phyloP scores from a whole-genome alignment of 2,888 invertebrate genomes.

The Hoplodrina ambigua region DNA sequence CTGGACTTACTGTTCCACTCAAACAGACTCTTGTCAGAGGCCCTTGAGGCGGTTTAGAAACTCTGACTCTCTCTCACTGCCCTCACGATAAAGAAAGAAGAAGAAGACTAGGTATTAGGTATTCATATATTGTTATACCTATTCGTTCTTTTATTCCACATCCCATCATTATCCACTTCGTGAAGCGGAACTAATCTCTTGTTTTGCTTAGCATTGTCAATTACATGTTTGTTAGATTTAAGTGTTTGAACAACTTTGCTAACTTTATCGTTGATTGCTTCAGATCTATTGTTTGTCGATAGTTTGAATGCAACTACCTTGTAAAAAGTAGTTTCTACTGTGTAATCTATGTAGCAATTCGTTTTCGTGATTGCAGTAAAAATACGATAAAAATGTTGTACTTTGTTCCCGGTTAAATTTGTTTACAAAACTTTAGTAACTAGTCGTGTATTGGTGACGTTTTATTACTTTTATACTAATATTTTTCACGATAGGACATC shows the following conservation, averaged over 20 bases:
- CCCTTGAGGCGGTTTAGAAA: too few species aligned
- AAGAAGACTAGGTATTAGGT: neutral
- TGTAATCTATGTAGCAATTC: constrained; percentile 16
- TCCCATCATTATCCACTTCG: constrained; percentile 24
- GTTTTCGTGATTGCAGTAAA: constrained; percentile 30
- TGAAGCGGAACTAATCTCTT: constrained; percentile 36
- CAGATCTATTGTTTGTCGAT: constrained; percentile 28
- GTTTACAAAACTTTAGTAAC: neutral
- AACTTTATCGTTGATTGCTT: constrained; percentile 21
- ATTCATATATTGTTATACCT: neutral
- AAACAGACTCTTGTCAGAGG: too few species aligned
- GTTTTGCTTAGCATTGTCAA: constrained; percentile 21
- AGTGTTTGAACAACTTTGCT: constrained; percentile 30
- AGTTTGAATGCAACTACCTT: constrained; percentile 17
- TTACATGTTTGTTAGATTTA: constrained; percentile 23
- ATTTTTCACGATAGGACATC: neutral
- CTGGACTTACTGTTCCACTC: too few species aligned
- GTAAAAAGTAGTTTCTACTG: constrained; percentile 14
- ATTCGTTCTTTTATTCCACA: constrained; percentile 18
- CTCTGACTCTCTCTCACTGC: too few species aligned
- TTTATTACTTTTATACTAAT: neutral
- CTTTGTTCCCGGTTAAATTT: constrained; percentile 7
- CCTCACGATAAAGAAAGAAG: too few species aligned
- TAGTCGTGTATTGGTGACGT: neutral
- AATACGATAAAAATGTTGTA: constrained; percentile 3